These are phyloP conservation scores for Stegodyphus dumicola DNA, from an alignment of 1,140 invertebrate genomes.

Conservation along the genomic window DNA sequence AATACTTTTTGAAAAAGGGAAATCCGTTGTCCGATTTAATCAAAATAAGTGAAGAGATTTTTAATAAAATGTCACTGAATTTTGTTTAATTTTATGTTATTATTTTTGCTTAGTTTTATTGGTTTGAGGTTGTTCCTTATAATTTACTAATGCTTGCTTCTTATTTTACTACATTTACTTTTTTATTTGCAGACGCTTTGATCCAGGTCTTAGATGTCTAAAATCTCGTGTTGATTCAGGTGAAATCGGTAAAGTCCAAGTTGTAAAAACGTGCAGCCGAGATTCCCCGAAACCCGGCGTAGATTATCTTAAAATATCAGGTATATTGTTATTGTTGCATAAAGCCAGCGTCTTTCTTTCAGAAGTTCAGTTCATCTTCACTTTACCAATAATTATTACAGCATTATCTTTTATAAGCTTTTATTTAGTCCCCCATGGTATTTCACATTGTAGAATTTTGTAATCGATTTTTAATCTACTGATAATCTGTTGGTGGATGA, in stretches of 20 bases:
- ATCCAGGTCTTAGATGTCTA: constrained; percentile 74
- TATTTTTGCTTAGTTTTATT: background rate
- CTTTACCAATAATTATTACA: too few relatives aligned
- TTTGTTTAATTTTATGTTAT: background rate
- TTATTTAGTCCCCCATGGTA: too few relatives aligned
- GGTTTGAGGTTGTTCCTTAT: background rate
- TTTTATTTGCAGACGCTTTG: constrained; percentile 72
- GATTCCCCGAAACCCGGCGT: constrained; percentile 75
- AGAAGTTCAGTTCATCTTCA: too few relatives aligned
- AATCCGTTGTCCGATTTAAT: too few relatives aligned
- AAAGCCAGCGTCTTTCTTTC: too few relatives aligned
- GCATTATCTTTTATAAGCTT: too few relatives aligned
- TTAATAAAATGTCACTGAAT: background rate
- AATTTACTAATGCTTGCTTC: background rate
- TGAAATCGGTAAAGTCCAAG: constrained; percentile 75
- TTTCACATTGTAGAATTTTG: too few relatives aligned
- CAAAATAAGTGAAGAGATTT: too few relatives aligned
- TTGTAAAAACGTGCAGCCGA: constrained; percentile 74
- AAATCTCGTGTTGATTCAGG: constrained; percentile 72
- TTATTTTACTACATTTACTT: background rate
- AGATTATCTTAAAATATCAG: constrained; percentile 75
- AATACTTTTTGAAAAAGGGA: too few relatives aligned
- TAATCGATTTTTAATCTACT: too few relatives aligned
- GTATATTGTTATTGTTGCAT: constrained; percentile 64
- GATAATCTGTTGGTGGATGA: too few relatives aligned